A percentile compares a stretch with the other conserved stretches of the same genome.
These are phyloP conservation scores for Zaprionus davidi DNA, from an alignment of 1,140 invertebrate species.

Conservation along the genomic window DNA sequence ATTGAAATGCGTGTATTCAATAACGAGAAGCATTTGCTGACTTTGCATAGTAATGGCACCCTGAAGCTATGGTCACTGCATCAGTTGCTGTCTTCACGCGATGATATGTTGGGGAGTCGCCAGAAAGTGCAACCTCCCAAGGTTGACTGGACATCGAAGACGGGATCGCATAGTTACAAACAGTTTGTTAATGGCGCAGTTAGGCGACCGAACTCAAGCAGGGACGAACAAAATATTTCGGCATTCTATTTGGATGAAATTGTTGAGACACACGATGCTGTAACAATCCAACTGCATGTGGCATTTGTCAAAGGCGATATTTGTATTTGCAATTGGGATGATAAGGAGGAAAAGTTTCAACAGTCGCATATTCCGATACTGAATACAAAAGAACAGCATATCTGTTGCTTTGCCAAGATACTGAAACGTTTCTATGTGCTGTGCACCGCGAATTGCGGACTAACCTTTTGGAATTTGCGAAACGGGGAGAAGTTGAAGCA, in stretches of 20 bases:
- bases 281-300: slow-evolving; percentile 56
- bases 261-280: not conserved
- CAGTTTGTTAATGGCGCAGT: slow-evolving; percentile 52
- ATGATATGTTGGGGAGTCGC: slow-evolving; percentile 13
- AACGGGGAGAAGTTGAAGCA: slow-evolving; percentile 29
- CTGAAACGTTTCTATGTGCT: slow-evolving; percentile 55
- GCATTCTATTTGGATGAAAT: slow-evolving; percentile 59
- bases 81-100: slow-evolving; percentile 14
- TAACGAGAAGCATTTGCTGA: slow-evolving; percentile 56
- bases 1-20: slow-evolving; percentile 56
- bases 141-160: slow-evolving; percentile 14
- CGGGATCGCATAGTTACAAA: slow-evolving; percentile 21
- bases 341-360: slow-evolving; percentile 42
- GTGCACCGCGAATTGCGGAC: slow-evolving; percentile 35
- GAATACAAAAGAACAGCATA: slow-evolving; percentile 23
- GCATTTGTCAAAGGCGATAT: slow-evolving; percentile 61
- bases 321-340: slow-evolving; percentile 56
- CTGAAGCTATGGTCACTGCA: slow-evolving; percentile 65
- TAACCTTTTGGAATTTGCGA: slow-evolving; percentile 53
- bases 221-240: slow-evolving; percentile 40
- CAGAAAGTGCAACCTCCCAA: slow-evolving; percentile 18
- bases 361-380: slow-evolving; percentile 34
- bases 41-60: slow-evolving; percentile 62
- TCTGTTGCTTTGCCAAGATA: slow-evolving; percentile 46
- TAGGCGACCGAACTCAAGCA: slow-evolving; percentile 27